A percentile compares a stretch with the other conserved stretches of the same genome.
Conservation (phyloP, 2,113 vertebrate genomes). For the Pogonocichla stellata region DNA sequence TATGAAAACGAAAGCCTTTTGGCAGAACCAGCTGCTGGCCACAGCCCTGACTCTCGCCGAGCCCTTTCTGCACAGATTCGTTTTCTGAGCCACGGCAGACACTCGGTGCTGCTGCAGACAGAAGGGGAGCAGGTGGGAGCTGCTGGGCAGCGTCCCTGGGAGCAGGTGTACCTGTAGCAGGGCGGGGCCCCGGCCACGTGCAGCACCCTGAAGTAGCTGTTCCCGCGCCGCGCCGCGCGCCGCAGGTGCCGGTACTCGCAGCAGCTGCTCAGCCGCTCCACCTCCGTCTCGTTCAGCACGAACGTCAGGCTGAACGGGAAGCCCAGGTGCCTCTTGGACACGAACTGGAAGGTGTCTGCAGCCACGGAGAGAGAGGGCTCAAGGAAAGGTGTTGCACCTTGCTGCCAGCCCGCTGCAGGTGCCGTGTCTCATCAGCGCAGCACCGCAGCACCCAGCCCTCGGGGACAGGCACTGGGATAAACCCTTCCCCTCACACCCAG, state of each 20-base stretch:
- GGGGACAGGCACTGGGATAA: background rate
- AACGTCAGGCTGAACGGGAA: constrained; percentile 97
- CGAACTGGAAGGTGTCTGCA: constrained; percentile 88
- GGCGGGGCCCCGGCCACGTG: constrained; percentile 84
- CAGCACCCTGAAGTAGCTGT: constrained; percentile 84
- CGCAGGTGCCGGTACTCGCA: constrained; percentile 86
- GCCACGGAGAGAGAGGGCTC: background rate
- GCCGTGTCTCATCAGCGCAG: background rate
- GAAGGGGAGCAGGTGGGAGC: too few species aligned
- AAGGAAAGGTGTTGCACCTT: background rate
- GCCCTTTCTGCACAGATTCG: background rate
- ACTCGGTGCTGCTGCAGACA: background rate
- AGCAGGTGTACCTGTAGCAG: constrained; percentile 85
- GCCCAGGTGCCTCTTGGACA: constrained; percentile 86
- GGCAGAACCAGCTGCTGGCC: background rate
- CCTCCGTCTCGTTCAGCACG: constrained; percentile 88
- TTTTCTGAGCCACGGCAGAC: background rate
- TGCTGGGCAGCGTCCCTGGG: too few species aligned
- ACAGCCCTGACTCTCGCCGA: background rate
- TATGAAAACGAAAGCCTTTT: background rate
- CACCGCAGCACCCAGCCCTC: background rate
- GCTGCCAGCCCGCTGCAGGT: background rate
- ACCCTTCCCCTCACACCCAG: too few species aligned
- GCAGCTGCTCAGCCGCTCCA: constrained; percentile 93
- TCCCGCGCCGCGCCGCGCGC: background rate